Evolutionary conservation across 64 coral and sea anemone genomes (phyloP), one percentile per base, ranked within the genome.

Genomic region (Porites lutea): DNA sequence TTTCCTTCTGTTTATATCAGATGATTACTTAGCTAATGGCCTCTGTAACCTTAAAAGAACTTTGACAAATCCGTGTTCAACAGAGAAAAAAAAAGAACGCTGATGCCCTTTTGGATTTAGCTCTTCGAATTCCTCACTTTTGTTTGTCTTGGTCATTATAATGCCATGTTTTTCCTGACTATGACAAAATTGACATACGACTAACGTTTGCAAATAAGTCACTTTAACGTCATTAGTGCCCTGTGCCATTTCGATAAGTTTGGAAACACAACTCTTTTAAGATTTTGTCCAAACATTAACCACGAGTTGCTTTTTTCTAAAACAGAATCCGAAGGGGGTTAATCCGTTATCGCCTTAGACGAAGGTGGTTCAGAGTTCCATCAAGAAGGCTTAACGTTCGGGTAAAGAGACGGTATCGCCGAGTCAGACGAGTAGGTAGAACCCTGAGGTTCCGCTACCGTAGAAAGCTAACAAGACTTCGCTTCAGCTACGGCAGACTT

Each of bases 311-410:
- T 84, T 66, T 68, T 68, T 64, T 8, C 14, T 11, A 19, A 19
- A 51, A 21, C 11, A 84, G 81, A 21, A 68, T 84, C n/a, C 9
- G 10, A 52, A 61, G 62, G 3, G 81, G 81, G 4, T 16, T 68
- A n/a, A 11, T 69, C 64, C 14, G 46, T 8, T 84, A 84, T 67
- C 20, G 8, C 44, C 48, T 15, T 46, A 11, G 44, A 52, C 10
- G 59, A 64, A 84, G 59, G 23, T 84, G 81, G 81, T 67, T 52
- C 48, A 43, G 18, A 84, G 48, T 84, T 44, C 16, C 61, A 13
- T 13, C 18, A 20, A 50, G 8, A 1, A 67, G 19, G 13, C 9
- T 84, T n/a, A 67, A 48, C 12, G 16, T 84, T 13, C 61, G 47
- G 9, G 6, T 84, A 2, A 84, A 84, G 48, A 11, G 62, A 84